Evolutionary conservation across 2,888 invertebrate species (phyloP).

Genomic region (Salpingus planirostris): DNA sequence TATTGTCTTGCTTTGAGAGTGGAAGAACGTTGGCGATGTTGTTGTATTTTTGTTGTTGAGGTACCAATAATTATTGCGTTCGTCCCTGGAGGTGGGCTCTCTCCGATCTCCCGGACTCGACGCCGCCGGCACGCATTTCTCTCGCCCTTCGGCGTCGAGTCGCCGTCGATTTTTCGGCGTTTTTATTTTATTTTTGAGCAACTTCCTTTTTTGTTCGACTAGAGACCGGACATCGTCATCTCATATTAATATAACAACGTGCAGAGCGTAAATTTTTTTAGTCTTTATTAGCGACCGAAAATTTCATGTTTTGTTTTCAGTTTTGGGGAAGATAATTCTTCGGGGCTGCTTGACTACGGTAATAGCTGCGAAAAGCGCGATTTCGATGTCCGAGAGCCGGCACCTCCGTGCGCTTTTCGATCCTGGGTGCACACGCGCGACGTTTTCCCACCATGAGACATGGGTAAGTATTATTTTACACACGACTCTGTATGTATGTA

Average conservation of each 20-base stretch:
- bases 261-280: too few relatives aligned
- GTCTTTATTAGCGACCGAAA: too few relatives aligned
- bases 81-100: constrained; percentile 7
- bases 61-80: constrained; percentile 16
- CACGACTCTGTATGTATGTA: constrained; percentile 15
- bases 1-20: constrained; percentile 30
- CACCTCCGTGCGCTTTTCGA: constrained; percentile 5
- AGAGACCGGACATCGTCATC: constrained; percentile 9
- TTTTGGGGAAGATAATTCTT: not conserved
- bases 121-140: not conserved
- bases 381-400: constrained; percentile 5
- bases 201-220: constrained; percentile 31
- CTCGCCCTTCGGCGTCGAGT: too few relatives aligned
- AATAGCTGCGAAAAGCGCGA: not conserved
- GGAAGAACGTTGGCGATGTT: constrained; percentile 24
- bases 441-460: constrained; percentile 17
- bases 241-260: too few relatives aligned
- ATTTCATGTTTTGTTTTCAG: too few relatives aligned
- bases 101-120: constrained; percentile 19
- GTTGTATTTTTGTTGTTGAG: too few relatives aligned
- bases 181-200: constrained; percentile 30
- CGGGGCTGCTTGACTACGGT: not conserved
- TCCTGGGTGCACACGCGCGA: constrained; percentile 13
- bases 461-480: constrained; percentile 15
- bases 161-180: constrained; percentile 15